phyloP scores from a whole-genome alignment of 2,888 invertebrate genomes.

The Timandra comae region DNA sequence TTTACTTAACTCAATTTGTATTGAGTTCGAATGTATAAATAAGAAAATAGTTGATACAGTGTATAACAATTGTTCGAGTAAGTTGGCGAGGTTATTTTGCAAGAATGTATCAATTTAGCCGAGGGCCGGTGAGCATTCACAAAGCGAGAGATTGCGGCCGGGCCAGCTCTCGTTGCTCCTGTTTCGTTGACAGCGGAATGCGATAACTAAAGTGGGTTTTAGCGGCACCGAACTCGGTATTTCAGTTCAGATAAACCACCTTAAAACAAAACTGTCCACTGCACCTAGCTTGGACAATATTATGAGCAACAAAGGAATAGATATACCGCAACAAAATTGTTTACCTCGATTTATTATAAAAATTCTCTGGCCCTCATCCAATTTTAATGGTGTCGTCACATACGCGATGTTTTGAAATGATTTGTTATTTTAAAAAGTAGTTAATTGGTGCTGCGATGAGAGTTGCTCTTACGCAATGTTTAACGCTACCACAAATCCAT shows the following conservation, averaged over 20 bases:
- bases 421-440: constrained; percentile 8
- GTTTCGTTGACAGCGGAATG: constrained; percentile 64
- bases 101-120: constrained; percentile 70
- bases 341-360: constrained; percentile 4
- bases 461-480: constrained; percentile 9
- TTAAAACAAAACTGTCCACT: constrained; percentile 40
- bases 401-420: constrained; percentile 19
- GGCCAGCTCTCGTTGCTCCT: constrained; percentile 52
- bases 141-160: constrained; percentile 58
- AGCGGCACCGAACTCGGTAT: constrained; percentile 46
- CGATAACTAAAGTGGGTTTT: constrained; percentile 65
- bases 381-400: constrained; percentile 20
- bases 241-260: constrained; percentile 50
- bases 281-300: constrained; percentile 27
- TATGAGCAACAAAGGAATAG: constrained; percentile 17
- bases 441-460: constrained; percentile 4
- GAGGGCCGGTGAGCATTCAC: constrained; percentile 57
- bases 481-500: constrained; percentile 6
- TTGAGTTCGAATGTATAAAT: no score
- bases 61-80: constrained; percentile 61
- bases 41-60: constrained; percentile 22
- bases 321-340: not conserved
- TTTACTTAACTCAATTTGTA: no score
- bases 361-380: constrained; percentile 33
- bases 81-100: constrained; percentile 71